Evolutionary conservation across 2,113 vertebrate species (phyloP).

Genomic region (Ictalurus punctatus): DNA sequence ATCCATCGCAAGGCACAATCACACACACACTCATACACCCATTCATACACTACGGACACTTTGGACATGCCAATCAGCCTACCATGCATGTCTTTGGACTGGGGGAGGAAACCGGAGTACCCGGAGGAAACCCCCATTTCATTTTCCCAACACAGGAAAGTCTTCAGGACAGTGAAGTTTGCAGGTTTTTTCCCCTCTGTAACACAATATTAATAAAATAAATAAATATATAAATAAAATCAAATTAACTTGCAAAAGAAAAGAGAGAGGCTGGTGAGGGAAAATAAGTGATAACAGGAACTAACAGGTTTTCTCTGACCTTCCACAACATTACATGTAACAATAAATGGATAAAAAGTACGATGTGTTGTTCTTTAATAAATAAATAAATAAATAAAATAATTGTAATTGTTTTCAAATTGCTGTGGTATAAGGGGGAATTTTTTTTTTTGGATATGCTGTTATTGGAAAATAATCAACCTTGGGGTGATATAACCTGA

Average conservation of each 20-base stretch:
- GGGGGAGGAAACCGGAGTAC: too few species aligned
- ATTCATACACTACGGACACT: too few species aligned
- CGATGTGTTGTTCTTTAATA: background rate
- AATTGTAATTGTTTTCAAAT: too few species aligned
- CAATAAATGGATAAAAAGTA: background rate
- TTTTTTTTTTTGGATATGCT: too few species aligned
- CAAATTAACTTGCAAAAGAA: background rate
- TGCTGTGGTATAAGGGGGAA: too few species aligned
- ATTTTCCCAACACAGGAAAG: background rate
- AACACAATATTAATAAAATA: background rate
- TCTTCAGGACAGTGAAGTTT: background rate
- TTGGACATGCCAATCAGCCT: too few species aligned
- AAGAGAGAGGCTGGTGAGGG: background rate
- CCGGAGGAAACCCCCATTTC: background rate
- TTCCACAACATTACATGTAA: background rate
- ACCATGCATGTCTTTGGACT: too few species aligned
- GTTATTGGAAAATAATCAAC: too few species aligned
- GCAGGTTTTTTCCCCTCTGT: background rate
- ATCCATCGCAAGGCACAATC: too few species aligned
- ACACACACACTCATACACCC: too few species aligned
- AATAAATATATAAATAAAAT: too few species aligned
- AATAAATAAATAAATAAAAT: background rate
- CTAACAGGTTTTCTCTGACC: background rate
- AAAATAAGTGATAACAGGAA: background rate
- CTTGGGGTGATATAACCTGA: too few species aligned